A percentile compares a stretch with the other conserved stretches of the same genome.
These are phyloP conservation scores for Bergia puertoricense DNA, from an alignment of 92 coral and sea anemone genomes.

Conservation along the genomic window DNA sequence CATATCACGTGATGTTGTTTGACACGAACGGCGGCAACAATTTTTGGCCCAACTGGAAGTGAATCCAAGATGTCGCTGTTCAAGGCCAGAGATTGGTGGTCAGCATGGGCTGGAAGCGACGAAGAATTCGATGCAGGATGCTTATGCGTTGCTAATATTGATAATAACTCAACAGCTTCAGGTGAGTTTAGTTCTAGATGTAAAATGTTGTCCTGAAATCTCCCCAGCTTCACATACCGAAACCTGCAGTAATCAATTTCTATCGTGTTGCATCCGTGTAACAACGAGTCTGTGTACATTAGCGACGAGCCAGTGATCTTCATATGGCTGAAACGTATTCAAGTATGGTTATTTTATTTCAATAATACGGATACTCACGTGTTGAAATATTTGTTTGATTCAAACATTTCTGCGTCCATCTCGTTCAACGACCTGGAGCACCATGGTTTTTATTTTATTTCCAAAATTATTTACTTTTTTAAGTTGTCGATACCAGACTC, in stretches of 20 bases:
- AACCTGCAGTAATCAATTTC: neutral
- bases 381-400: neutral
- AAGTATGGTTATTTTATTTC: neutral
- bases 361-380: neutral
- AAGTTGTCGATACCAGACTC: too few species aligned
- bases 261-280: neutral
- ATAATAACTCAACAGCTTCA: slow-evolving; percentile 69
- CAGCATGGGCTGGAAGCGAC: slow-evolving; percentile 95
- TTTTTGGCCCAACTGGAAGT: slow-evolving; percentile 25
- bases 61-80: slow-evolving; percentile 91
- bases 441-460: too few species aligned
- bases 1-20: slow-evolving; percentile 53
- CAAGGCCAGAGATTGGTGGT: slow-evolving; percentile 99
- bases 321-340: neutral
- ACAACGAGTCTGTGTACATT: slow-evolving; percentile 29
- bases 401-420: neutral
- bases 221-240: neutral
- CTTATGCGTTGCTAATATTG: slow-evolving; percentile 91
- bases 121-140: slow-evolving; percentile 99
- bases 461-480: too few species aligned
- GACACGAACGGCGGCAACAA: slow-evolving; percentile 68
- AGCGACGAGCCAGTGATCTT: slow-evolving; percentile 31
- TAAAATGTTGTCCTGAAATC: neutral
- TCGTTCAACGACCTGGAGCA: neutral
- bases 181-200: slow-evolving; percentile 56